Conservation (phyloP, 2,888 invertebrate genomes). For the Druceiella hillmani region DNA sequence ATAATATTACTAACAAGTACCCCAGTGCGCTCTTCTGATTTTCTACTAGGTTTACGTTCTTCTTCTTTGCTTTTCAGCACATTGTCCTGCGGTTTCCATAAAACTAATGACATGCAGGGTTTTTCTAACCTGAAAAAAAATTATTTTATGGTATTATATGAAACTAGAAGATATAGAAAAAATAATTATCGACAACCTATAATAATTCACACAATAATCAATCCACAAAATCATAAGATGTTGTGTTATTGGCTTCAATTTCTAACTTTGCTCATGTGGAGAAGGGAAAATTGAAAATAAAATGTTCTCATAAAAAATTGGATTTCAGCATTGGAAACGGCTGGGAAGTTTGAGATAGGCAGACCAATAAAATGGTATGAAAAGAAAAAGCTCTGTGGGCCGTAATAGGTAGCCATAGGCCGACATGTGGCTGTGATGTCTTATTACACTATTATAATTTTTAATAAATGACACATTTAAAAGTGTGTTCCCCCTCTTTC, state of each 20-base stretch:
- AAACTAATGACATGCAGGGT: constrained; percentile 73
- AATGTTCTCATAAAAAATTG: no score
- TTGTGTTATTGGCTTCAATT: neutral
- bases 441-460: no score
- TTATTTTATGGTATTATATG: neutral
- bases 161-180: neutral
- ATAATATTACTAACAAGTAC: constrained; percentile 28
- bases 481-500: no score
- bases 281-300: no score
- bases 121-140: constrained; percentile 51
- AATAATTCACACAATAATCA: neutral
- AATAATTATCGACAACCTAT: constrained; percentile 29
- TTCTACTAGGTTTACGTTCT: constrained; percentile 29
- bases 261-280: no score
- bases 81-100: constrained; percentile 72
- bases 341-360: no score
- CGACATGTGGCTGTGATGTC: no score
- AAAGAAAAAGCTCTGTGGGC: no score
- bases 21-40: constrained; percentile 17
- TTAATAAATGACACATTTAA: no score
- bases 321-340: no score
- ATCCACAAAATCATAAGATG: neutral
- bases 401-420: no score
- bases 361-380: no score
- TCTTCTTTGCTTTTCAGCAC: constrained; percentile 35